A percentile compares a stretch with the other conserved stretches of the same genome.
These are phyloP conservation scores for Lacerta agilis DNA, from an alignment of 2,797 vertebrate genomes.

Conservation along the genomic window DNA sequence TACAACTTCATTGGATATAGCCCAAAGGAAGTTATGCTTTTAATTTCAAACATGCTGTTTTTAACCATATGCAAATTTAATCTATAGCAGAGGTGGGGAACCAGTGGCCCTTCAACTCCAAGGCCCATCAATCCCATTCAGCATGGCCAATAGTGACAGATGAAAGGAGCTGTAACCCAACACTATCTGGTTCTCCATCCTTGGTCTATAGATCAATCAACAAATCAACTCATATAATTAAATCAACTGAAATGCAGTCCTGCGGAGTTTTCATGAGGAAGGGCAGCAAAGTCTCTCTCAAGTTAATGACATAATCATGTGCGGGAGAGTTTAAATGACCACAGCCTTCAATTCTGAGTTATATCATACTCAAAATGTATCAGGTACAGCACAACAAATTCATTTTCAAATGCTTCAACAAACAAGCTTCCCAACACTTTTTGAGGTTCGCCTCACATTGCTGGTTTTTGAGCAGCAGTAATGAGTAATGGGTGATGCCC, in stretches of 20 bases:
- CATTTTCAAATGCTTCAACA: background rate
- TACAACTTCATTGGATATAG: too few species aligned
- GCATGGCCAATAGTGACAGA: background rate
- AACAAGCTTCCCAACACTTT: background rate
- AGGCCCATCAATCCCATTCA: background rate
- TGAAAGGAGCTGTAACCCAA: background rate
- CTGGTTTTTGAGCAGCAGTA: slow-evolving; percentile 4
- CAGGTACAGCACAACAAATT: background rate
- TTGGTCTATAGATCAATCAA: background rate
- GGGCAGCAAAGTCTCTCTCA: background rate
- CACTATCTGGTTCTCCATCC: background rate
- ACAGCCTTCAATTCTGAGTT: background rate
- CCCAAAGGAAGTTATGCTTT: background rate
- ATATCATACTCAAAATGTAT: background rate
- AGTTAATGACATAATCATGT: background rate
- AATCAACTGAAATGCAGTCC: too few species aligned
- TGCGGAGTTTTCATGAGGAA: background rate
- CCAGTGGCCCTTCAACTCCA: background rate
- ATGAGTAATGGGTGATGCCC: background rate
- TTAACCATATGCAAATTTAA: background rate
- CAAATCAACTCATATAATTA: background rate
- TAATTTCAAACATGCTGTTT: background rate
- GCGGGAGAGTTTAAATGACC: background rate
- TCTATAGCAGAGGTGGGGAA: background rate
- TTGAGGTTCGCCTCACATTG: background rate